phyloP scores from a whole-genome alignment of 2,797 vertebrate genomes.

The Petrocephalus sullivani region DNA sequence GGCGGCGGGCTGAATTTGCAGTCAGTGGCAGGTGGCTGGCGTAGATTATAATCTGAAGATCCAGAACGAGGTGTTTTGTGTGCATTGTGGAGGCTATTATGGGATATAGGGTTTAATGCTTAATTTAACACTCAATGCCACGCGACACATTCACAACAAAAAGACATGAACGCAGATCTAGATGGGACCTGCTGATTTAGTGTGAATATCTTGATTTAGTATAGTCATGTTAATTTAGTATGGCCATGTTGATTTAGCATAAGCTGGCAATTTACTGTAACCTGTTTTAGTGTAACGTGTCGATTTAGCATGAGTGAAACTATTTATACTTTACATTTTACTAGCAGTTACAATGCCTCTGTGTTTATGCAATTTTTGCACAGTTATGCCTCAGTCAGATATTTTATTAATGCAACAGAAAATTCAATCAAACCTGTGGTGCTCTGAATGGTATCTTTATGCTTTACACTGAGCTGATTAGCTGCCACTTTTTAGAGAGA shows the following conservation, averaged over 20 bases:
- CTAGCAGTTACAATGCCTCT: neutral
- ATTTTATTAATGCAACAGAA: constrained; percentile 38
- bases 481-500: neutral
- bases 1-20: constrained; percentile 22
- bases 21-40: constrained; percentile 50
- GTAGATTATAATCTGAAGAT: constrained; percentile 49
- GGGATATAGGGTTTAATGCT: neutral
- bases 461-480: neutral
- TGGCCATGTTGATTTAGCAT: neutral
- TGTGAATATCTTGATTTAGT: neutral
- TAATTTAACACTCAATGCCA: neutral
- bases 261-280: neutral
- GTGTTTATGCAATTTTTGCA: neutral
- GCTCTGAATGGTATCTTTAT: neutral
- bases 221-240: neutral
- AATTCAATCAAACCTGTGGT: constrained; percentile 3
- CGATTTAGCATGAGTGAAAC: neutral
- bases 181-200: neutral
- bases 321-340: neutral
- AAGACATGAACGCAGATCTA: neutral
- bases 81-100: neutral
- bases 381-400: constrained; percentile 23
- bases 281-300: neutral
- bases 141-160: neutral
- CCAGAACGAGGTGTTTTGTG: constrained; percentile 36